Evolutionary conservation across 2,797 vertebrate species (phyloP), one percentile per base, ranked within the genome.

Genomic region (Apodemus agrarius): DNA sequence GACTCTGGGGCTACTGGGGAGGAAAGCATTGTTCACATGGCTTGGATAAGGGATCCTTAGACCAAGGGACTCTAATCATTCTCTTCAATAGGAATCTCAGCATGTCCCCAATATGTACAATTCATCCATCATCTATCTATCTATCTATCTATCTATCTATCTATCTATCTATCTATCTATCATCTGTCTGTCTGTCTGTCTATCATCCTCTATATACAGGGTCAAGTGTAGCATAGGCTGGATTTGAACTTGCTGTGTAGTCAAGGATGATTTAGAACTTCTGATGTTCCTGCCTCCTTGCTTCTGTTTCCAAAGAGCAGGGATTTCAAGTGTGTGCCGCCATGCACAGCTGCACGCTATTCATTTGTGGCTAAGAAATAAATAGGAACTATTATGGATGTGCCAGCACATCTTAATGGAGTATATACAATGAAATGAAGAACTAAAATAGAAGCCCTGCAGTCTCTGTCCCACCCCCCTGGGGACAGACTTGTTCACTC

Each of bases 391-490:
- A 22, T 80, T n/a, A 46, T 4, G 75, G 54, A n/a, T 24, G 9
- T 3, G 19, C 19, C 2, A 17, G 54, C 0, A 11, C 43, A 40
- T 46, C 13, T 8, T 24, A n/a, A 49, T 1, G 72, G 49, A n/a
- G 34, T 22, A 57, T 3, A 74, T 16, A n/a, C 29, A 21, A 78
- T 6, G 37, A 83, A 63, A 46, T 57, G 63, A 57, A 88, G 89
- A 88, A 52, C 21, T 12, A 46, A 72, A 72, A 31, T 5, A 49
- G 46, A 94, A 76, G 52, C 37, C 72, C 90, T 34, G 2, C 37
- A 46, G 29, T 34, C 16, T 87, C 26, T 2, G 0, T n/a, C 17
- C 12, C 1, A 11, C 13, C 14, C 16, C 7, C 1, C 0, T 17
- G 57, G 59, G 67, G 26, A 40, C n/a, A 34, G 69, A 6, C 34